Base-by-base conservation (phyloP, 2,888 invertebrate species). In the Sturmia bella region DNA sequence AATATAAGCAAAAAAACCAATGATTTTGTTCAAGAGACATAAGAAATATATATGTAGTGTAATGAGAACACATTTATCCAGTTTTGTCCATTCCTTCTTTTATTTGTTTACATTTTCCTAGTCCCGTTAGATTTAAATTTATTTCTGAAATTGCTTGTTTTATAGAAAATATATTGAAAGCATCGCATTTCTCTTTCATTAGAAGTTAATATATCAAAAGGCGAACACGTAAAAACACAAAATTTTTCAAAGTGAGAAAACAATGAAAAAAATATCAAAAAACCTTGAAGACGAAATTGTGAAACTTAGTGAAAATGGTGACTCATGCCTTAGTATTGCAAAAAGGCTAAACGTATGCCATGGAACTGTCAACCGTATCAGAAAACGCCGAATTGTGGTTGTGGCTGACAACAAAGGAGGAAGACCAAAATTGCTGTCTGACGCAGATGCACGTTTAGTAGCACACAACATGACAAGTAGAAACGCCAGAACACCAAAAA, bases 371-470 rank as follows among this genome's bases (percentile, higher is more conserved):
- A n/a, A n/a, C 6, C 45, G 15, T 48, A 11, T 17, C 15, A 17
- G 45, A 19, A 48, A 48, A 48, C 17, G 45, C 1, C n/a, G n/a
- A n/a, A n/a, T n/a, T n/a, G n/a, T n/a, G n/a, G n/a, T n/a, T n/a
- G n/a, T n/a, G n/a, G n/a, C 21, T 50, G 48, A 12, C 19, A 21
- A 50, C 48, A 19, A 50, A 21, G 21, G 11, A 50, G 48, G 48
- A 19, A 21, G 19, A 19, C 48, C 48, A 19, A 21, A 12, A 50
- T 50, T 21, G 48, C 11, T 50, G 1, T 50, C 48, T 21, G 21
- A 50, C 21, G 48, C 19, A 50, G 48, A 50, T 11, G 48, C 19
- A 19, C 48, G 48, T 50, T 50, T 50, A 19, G 48, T 50, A 15
- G 43, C 13, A 43, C 15, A 15, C 13, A 43, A 43, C 3, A n/a